phyloP scores from a whole-genome alignment of 2,888 invertebrate species.

The Pseudococcus longispinus region DNA sequence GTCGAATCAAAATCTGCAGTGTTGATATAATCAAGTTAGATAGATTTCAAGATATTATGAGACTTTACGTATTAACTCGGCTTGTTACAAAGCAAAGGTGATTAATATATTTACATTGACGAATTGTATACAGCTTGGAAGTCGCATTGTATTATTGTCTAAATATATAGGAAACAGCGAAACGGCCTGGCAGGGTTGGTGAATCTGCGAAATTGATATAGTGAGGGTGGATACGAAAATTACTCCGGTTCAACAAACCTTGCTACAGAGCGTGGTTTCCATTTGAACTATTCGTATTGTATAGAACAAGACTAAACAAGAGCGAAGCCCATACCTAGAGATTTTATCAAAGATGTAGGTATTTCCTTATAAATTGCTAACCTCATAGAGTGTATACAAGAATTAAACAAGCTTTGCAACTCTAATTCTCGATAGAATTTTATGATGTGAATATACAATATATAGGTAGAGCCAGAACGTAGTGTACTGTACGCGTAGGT shows the following conservation, averaged over 20 bases:
- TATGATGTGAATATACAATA: constrained; percentile 35
- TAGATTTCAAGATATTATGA: background rate
- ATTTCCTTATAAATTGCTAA: constrained; percentile 42
- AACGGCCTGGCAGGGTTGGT: background rate
- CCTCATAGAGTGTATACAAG: background rate
- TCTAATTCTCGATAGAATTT: constrained; percentile 32
- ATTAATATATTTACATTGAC: background rate
- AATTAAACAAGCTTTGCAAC: constrained; percentile 35
- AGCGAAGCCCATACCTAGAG: background rate
- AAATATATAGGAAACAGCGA: background rate
- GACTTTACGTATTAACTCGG: background rate
- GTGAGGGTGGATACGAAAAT: constrained; percentile 15
- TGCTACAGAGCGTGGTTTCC: background rate
- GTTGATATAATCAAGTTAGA: background rate
- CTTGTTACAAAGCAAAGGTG: background rate
- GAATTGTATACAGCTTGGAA: background rate
- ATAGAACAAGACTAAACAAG: background rate
- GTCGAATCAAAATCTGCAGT: background rate
- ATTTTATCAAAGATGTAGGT: constrained; percentile 31
- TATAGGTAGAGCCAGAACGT: background rate
- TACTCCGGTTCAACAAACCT: constrained; percentile 26
- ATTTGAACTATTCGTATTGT: constrained; percentile 3
- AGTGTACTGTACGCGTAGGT: background rate
- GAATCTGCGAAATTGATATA: background rate
- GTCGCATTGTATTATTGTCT: background rate